Evolutionary conservation across 2,797 vertebrate species (phyloP), one percentile per base, ranked within the genome.

Genomic region (Poeciliopsis presidionis): DNA sequence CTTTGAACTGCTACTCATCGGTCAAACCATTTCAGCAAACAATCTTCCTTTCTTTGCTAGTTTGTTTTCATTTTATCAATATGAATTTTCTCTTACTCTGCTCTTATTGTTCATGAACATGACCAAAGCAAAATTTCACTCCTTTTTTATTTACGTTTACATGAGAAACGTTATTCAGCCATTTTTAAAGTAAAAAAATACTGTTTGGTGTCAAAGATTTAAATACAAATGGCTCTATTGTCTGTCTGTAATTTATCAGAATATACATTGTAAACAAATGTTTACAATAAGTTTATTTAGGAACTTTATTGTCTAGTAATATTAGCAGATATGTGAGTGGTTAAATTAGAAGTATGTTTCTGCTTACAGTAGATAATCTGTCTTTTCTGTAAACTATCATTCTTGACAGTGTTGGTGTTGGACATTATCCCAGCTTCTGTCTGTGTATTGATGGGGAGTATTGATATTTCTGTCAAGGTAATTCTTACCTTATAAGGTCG

Each of bases 401-500:
- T 33, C 18, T 65, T 39, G 18, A 39, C 61, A 39, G 61, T 33
- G 59, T 61, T 61, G 14, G 28, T 33, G 30, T 61, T 61, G 30
- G 30, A 33, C 28, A 33, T 61, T 33, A 61, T 16, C 14, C 28
- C 57, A 61, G 14, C 30, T 6, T 61, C 6, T 61, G 16, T 16
- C 14, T 61, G 59, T 33, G 16, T 33, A 61, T 61, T 61, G 59
- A 61, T 79, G 39, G 39, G 59, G 69, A 63, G 73, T 91, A 93
- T 94, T 89, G 89, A 88, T 84, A 79, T 84, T 81, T 83, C 74
- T 85, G 79, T 73, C 41, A 74, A 84, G 75, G 87, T 80, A 84
- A 88, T 77, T 83, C 83, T 92, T 69, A 49, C 47, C 63, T 72
- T 74, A 88, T 74, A 86, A 81, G 67, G 80, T 78, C 43, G 1